phyloP scores from a whole-genome alignment of 2,888 invertebrate genomes.

The Drosophila histrio region DNA sequence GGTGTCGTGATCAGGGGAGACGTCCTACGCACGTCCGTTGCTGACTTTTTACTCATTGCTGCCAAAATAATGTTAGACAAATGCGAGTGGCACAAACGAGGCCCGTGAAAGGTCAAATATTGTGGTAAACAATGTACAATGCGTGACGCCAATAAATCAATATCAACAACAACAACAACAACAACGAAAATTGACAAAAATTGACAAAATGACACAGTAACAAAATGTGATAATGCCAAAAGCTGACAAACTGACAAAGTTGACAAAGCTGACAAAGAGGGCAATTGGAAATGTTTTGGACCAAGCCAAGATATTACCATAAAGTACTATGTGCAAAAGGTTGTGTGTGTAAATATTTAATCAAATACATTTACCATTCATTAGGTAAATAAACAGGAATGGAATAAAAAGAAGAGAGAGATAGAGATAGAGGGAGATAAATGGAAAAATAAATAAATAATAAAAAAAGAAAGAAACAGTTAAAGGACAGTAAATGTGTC shows the following conservation, averaged over 20 bases:
- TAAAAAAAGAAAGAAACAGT: not conserved
- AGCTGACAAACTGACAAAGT: slow-evolving; percentile 2
- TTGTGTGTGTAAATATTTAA: slow-evolving; percentile 65
- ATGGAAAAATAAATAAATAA: not conserved
- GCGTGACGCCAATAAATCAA: slow-evolving; percentile 66
- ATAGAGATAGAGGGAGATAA: not conserved
- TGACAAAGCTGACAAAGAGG: not conserved
- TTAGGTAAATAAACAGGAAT: slow-evolving; percentile 47
- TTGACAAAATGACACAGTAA: slow-evolving; percentile 22
- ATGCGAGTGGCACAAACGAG: slow-evolving; percentile 25
- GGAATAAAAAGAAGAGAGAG: not conserved
- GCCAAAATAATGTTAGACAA: slow-evolving; percentile 50
- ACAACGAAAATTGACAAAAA: slow-evolving; percentile 23
- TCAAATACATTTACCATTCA: slow-evolving; percentile 60
- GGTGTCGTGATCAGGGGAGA: not conserved
- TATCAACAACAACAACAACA: slow-evolving; percentile 40
- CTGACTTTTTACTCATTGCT: slow-evolving; percentile 37
- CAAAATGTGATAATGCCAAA: slow-evolving; percentile 14
- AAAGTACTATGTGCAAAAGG: slow-evolving; percentile 9
- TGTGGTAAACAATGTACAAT: slow-evolving; percentile 60
- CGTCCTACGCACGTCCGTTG: slow-evolving; percentile 27
- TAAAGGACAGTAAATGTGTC: not conserved
- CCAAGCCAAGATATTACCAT: slow-evolving; percentile 29
- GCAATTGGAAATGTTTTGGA: not conserved
- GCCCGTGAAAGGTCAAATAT: slow-evolving; percentile 58